A percentile compares a stretch with the other conserved stretches of the same genome.
These are phyloP conservation scores for Harpalus rubripes DNA, from an alignment of 2,888 invertebrate genomes.

Conservation along the genomic window DNA sequence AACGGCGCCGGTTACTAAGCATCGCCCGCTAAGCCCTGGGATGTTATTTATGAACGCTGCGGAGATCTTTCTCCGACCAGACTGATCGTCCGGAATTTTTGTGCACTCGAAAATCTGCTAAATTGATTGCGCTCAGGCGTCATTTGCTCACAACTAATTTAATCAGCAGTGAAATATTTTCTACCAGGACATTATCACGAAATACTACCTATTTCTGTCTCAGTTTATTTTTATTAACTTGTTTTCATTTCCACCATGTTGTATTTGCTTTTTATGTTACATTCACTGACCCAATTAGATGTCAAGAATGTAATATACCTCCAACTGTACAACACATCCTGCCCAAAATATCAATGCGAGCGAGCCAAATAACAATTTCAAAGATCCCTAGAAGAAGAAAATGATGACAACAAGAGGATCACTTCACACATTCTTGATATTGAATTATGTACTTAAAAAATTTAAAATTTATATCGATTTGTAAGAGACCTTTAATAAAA, in stretches of 20 bases:
- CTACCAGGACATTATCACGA: background rate
- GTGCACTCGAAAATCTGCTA: constrained; percentile 36
- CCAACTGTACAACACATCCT: too few species aligned
- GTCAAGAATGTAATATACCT: too few species aligned
- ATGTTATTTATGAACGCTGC: constrained; percentile 51
- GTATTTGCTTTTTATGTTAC: background rate
- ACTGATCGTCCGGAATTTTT: constrained; percentile 35
- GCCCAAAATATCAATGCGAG: too few species aligned
- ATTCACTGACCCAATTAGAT: too few species aligned
- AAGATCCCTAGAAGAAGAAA: too few species aligned
- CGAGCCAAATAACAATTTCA: too few species aligned
- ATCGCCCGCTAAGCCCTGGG: constrained; percentile 13
- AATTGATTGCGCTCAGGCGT: constrained; percentile 28
- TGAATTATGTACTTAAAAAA: too few species aligned
- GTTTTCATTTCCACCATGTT: background rate
- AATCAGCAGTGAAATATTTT: constrained; percentile 2
- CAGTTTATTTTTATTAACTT: background rate
- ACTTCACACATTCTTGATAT: too few species aligned
- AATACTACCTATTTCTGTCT: constrained; percentile 17
- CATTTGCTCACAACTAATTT: constrained; percentile 46
- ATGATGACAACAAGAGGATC: too few species aligned
- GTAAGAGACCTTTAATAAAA: too few species aligned
- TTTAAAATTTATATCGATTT: too few species aligned
- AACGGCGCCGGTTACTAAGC: constrained; percentile 53
- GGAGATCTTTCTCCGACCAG: constrained; percentile 12